phyloP scores from a whole-genome alignment of 2,113 vertebrate genomes.

The Xenopus tropicalis region DNA sequence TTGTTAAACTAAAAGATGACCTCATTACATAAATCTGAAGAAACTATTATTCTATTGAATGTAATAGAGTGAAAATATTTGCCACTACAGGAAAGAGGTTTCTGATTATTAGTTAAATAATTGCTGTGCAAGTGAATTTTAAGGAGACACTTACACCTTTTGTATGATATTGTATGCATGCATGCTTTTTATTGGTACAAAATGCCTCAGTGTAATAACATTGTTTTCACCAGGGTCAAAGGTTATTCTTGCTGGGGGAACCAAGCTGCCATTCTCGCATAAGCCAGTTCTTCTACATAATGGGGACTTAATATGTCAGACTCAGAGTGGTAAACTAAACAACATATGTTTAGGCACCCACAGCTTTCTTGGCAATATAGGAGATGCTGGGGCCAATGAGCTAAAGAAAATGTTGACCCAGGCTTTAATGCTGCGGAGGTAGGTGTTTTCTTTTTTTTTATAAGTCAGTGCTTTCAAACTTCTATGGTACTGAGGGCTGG shows the following conservation, averaged over 20 bases:
- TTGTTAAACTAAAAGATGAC: no score
- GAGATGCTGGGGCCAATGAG: conserved; percentile 55
- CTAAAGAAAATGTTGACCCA: conserved; percentile 70
- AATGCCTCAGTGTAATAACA: conserved; percentile 43
- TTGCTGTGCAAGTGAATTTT: no score
- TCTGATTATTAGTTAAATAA: no score
- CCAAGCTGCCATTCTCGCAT: conserved; percentile 83
- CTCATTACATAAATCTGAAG: no score
- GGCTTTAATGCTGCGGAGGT: conserved; percentile 87
- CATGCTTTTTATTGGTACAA: no score
- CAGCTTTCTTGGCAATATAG: conserved; percentile 68
- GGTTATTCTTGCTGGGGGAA: conserved; percentile 82
- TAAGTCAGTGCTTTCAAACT: no score
- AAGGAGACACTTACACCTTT: no score
- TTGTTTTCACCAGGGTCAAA: conserved; percentile 71
- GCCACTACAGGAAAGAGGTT: no score
- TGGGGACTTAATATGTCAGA: conserved; percentile 93
- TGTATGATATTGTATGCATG: no score
- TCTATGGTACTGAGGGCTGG: no score
- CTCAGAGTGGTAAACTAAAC: conserved; percentile 84
- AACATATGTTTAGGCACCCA: conserved; percentile 80
- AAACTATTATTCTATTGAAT: no score
- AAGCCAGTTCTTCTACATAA: conserved; percentile 91
- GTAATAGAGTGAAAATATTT: no score
- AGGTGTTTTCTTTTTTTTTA: conserved; percentile 13